These are phyloP conservation scores for Cinclus cinclus DNA, from an alignment of 2,113 vertebrate species.

Conservation along the genomic window DNA sequence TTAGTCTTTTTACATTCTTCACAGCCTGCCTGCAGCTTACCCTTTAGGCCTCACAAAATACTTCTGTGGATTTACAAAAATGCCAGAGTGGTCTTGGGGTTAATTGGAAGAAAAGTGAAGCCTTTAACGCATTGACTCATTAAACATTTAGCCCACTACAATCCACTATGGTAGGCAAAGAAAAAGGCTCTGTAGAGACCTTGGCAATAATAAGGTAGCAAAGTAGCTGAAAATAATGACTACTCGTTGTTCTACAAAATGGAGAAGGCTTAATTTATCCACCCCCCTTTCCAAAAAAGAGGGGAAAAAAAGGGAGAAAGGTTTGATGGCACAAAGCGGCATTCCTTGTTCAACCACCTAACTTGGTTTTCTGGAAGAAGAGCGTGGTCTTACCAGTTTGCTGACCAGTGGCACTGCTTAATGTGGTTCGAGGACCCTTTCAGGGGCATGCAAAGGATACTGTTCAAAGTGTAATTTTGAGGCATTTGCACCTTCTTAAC, in stretches of 20 bases:
- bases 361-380: neutral
- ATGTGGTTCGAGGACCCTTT: neutral
- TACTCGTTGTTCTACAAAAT: conserved; percentile 69
- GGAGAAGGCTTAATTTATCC: conserved; percentile 71
- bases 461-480: neutral
- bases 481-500: neutral
- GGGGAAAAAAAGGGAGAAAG: neutral
- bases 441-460: neutral
- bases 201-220: conserved; percentile 74
- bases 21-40: conserved; percentile 88
- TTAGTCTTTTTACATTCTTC: conserved; percentile 93
- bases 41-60: conserved; percentile 90
- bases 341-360: conserved; percentile 39
- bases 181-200: conserved; percentile 75
- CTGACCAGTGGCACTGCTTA: neutral
- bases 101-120: conserved; percentile 96
- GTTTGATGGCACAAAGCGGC: conserved; percentile 56
- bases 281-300: neutral
- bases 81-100: conserved; percentile 88
- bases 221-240: conserved; percentile 72
- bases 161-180: conserved; percentile 74
- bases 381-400: conserved; percentile 8
- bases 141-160: conserved; percentile 89
- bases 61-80: conserved; percentile 95
- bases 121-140: conserved; percentile 89